Evolutionary conservation across 2,113 vertebrate species (phyloP), one percentile per base, ranked within the genome.

Genomic region (Vidua chalybeata): DNA sequence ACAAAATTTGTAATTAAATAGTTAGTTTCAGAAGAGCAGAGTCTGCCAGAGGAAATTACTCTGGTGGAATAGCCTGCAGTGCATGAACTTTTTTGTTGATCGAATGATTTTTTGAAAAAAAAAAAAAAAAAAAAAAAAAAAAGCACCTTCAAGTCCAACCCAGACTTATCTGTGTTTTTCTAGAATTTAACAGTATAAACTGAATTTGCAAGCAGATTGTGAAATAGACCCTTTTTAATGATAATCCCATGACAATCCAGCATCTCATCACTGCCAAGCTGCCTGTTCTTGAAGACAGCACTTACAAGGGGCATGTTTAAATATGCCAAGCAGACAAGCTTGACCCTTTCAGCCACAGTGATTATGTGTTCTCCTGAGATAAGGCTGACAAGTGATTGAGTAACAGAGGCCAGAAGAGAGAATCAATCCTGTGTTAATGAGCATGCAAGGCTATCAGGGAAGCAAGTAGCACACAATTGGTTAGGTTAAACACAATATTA

Each of bases 371-470:
- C 86, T 97, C 76, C 66, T 93, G 78, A 92, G 95, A 96, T 95
- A 97, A 88, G 2, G 2, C 23, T 82, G 90, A 78, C 73, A 82
- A 93, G 85, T 89, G 91, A 95, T 54, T 87, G 89, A 96, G 49
- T 80, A 97, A 64, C 64, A 74, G 89, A 91, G 67, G 56, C 92
- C 82, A 89, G 75, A 78, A 54, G 21, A 89, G 76, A 83, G 82
- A 97, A 95, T 97, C 93, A 86, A 80, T 96, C 94, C 49, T 87
- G 39, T 79, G 62, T 72, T 97, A 97, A 97, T 94, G 85, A 97
- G 89, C 67, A 51, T 17, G 24, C 33, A 84, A 73, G 46, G 62
- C 59, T 72, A 69, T 94, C 39, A 4, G 43, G 82, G 59, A 95
- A 77, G 62, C 48, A 91, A 95, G 94, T 27, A 94, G 78, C 58